Evolutionary conservation across 2,113 vertebrate genomes (phyloP).

Genomic region (Antigone vipio): DNA sequence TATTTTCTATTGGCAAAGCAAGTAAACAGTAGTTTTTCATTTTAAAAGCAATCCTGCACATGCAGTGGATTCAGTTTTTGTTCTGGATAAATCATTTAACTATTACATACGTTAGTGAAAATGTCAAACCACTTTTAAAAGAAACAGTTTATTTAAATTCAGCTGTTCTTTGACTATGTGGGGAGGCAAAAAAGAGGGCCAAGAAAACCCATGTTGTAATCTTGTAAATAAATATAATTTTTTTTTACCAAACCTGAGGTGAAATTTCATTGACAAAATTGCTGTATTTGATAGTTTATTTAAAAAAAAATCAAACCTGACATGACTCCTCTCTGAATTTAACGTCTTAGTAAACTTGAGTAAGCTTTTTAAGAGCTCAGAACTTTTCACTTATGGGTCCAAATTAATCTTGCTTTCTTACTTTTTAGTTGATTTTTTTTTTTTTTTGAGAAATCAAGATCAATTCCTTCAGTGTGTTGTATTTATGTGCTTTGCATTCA

Average conservation of each 20-base stretch:
- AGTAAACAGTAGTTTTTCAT: neutral
- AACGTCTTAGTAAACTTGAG: neutral
- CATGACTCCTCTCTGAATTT: neutral
- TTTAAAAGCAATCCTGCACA: neutral
- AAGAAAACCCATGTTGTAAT: neutral
- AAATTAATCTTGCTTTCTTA: neutral
- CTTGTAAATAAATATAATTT: neutral
- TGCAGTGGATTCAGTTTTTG: neutral
- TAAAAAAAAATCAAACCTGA: neutral
- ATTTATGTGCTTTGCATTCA: neutral
- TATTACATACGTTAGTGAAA: neutral
- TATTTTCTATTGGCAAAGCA: neutral
- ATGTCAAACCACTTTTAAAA: neutral
- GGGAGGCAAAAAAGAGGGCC: neutral
- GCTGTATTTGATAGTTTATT: neutral
- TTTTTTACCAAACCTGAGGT: neutral
- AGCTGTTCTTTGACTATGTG: neutral
- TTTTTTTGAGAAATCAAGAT: neutral
- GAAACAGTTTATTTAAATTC: neutral
- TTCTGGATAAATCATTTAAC: neutral
- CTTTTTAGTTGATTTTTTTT: neutral
- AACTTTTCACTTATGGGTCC: neutral
- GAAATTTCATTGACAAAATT: neutral
- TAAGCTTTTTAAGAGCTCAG: neutral
- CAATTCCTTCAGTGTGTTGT: neutral